Base-by-base conservation (phyloP, 2,113 vertebrate genomes). In the Sander vitreus region DNA sequence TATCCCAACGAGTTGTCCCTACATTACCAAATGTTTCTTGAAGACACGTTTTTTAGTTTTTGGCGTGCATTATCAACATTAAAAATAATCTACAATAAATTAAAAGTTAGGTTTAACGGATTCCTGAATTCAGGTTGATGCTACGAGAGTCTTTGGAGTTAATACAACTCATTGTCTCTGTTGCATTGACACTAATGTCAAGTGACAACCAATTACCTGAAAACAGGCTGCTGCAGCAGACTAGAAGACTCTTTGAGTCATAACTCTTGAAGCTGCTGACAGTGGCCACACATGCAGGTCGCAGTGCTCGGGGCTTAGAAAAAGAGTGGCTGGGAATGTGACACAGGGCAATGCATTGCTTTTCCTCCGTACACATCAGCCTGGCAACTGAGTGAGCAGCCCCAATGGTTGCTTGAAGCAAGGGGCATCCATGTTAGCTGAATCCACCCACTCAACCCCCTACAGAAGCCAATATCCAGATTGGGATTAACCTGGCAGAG, bases 311-410 rank as follows among this genome's bases (percentile, higher is more conserved):
- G 73, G 47, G 59, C 67, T 88, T 83, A 89, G 91, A 91, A 83
- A 81, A 82, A 79, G 73, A 78, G 45, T 54, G 74, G 83, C 65
- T 39, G 83, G 88, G 91, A 94, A 91, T 92, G 90, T 60, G 72
- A 79, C 54, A 16, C 80, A 48, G 78, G 62, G n/a, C 57, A 65
- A 67, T 69, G 39, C 79, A 78, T 90, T 73, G 25, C 90, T 90
- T 53, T 81, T 53, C 73, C 62, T 85, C 55, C 6, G 0, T 45
- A 72, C 27, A 58, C 60, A 54, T 60, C 59, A 78, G 76, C 85
- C 80, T 66, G n/a, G 87, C 80, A 86, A 92, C 88, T 65, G 53
- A 73, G n/a, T 55, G 58, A 71, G 78, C 51, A 45, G 27, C n/a
- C 63, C 55, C 51, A 36, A 14, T 53, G 51, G 25, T 16, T 51